Conservation (phyloP, 1,140 invertebrate species). For the Oncopodura yosiiana region DNA sequence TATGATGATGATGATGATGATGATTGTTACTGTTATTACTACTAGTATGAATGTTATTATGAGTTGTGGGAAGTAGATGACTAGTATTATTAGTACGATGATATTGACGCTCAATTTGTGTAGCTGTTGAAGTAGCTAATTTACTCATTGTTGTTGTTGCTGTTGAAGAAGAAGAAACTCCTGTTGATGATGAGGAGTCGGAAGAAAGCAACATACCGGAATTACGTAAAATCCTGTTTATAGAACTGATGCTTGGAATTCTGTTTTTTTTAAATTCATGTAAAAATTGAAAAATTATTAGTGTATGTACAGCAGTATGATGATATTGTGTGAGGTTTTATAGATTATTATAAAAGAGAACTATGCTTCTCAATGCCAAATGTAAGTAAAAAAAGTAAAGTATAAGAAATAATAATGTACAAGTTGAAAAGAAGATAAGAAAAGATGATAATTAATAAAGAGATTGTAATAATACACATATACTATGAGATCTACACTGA, state of each 20-base stretch:
- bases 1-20: not conserved
- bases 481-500: no score
- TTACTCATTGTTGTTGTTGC: not conserved
- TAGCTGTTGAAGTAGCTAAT: not conserved
- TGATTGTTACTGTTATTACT: not conserved
- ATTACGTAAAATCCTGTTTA: constrained; percentile 85
- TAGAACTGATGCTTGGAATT: constrained; percentile 86
- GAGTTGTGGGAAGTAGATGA: constrained; percentile 9
- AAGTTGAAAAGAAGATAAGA: no score
- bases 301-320: no score
- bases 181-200: not conserved
- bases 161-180: not conserved
- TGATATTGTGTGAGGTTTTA: no score
- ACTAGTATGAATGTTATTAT: not conserved
- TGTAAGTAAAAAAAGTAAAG: no score
- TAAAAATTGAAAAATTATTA: no score
- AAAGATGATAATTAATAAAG: no score
- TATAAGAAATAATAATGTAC: no score
- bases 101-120: not conserved
- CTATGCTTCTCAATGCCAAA: no score
- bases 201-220: constrained; percentile 51
- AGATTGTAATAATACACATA: no score
- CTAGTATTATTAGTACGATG: not conserved
- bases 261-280: no score
- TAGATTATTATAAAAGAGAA: no score